A percentile compares a stretch with the other conserved stretches of the same genome.
Evolutionary conservation across 2,113 vertebrate genomes (phyloP).

Genomic region (Cygnus buccinator): DNA sequence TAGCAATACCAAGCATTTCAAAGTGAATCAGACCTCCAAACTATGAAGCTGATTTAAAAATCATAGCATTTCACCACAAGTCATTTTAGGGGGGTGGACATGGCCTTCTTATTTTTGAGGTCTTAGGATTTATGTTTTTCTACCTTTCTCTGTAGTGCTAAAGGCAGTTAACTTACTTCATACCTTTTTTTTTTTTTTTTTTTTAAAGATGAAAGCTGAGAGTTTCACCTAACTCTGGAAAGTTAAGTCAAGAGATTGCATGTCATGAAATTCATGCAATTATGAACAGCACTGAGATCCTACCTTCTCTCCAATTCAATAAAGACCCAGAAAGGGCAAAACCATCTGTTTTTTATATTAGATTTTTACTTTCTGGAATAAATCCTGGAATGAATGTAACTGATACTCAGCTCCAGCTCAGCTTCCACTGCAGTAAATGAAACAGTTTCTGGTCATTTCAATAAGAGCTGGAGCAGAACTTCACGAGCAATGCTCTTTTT

Average conservation of each 20-base stretch:
- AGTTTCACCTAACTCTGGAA: background rate
- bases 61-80: background rate
- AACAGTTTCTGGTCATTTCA: constrained; percentile 3
- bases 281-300: background rate
- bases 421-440: background rate
- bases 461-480: background rate
- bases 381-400: background rate
- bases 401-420: background rate
- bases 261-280: background rate
- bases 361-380: constrained; percentile 33
- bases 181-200: accelerated
- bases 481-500: background rate
- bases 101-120: background rate
- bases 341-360: background rate
- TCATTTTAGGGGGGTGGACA: background rate
- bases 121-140: background rate
- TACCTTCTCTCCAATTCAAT: background rate
- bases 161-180: background rate
- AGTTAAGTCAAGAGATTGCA: background rate
- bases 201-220: background rate
- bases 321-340: constrained; percentile 4
- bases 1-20: background rate
- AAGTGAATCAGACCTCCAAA: background rate
- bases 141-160: background rate
- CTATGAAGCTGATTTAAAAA: background rate